A percentile compares a stretch with the other conserved stretches of the same genome.
Evolutionary conservation across 1,140 invertebrate species (phyloP).

Genomic region (Adelges cooleyi): DNA sequence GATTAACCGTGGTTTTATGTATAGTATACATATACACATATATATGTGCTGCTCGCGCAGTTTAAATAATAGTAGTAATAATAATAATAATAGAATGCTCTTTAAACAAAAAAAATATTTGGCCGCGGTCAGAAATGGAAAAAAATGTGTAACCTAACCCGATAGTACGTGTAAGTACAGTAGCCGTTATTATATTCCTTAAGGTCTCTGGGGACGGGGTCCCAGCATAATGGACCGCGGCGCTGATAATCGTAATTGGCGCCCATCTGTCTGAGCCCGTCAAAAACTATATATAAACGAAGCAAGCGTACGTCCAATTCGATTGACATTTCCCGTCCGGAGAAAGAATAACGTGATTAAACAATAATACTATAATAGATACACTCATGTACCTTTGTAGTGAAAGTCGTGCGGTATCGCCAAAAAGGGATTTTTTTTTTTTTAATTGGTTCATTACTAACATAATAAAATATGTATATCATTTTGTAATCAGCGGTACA

Average conservation of each 20-base stretch:
- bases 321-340: not conserved
- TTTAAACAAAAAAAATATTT: conserved; percentile 7
- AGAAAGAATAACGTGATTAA: conserved; percentile 6
- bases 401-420: too few species aligned
- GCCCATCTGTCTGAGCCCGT: conserved; percentile 14
- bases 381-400: too few species aligned
- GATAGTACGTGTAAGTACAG: not conserved
- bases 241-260: not conserved
- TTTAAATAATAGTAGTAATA: not conserved
- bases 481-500: too few species aligned
- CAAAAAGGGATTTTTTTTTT: too few species aligned
- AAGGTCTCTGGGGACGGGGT: too few species aligned
- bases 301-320: not conserved
- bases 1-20: conserved; percentile 7
- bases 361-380: not conserved
- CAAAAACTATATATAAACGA: not conserved
- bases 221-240: conserved; percentile 6
- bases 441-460: too few species aligned
- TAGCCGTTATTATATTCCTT: conserved; percentile 8
- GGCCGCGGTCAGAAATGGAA: not conserved
- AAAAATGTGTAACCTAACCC: conserved; percentile 6
- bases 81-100: not conserved
- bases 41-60: not conserved
- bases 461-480: too few species aligned
- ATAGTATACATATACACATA: not conserved